A percentile compares a stretch with the other conserved stretches of the same genome.
Conservation (phyloP, 1,140 invertebrate species). For the Epicauta chinensis region DNA sequence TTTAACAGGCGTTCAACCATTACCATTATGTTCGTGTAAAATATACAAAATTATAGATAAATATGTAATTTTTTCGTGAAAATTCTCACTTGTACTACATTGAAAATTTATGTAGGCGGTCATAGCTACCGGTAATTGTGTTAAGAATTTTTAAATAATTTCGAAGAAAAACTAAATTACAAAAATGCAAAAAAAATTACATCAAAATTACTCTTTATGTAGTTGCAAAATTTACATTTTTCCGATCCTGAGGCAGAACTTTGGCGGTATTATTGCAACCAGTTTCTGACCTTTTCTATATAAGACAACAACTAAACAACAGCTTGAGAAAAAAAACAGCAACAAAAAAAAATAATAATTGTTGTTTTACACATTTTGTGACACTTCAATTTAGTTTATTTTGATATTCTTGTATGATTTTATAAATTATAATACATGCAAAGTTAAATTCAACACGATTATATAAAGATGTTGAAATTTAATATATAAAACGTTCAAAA, state of each 20-base stretch:
- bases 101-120: constrained; percentile 1
- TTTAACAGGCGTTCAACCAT: too few species aligned
- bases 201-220: constrained; percentile 8
- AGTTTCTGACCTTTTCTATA: constrained; percentile 14
- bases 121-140: background rate
- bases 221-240: constrained; percentile 19
- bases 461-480: too few species aligned
- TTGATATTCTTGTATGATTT: constrained; percentile 5
- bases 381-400: constrained; percentile 8
- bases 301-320: constrained; percentile 3
- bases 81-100: too few species aligned
- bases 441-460: too few species aligned
- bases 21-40: too few species aligned
- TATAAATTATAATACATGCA: constrained; percentile 6
- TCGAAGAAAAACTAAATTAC: background rate
- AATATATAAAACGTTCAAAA: too few species aligned
- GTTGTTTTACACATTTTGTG: constrained; percentile 18
- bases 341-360: background rate
- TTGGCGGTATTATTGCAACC: constrained; percentile 14
- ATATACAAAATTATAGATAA: too few species aligned
- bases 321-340: too few species aligned
- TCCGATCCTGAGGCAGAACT: constrained; percentile 13
- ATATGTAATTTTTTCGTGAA: too few species aligned
- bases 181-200: constrained; percentile 14
- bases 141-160: background rate